phyloP scores from a whole-genome alignment of 2,113 vertebrate species.

The Poeciliopsis prolifica region DNA sequence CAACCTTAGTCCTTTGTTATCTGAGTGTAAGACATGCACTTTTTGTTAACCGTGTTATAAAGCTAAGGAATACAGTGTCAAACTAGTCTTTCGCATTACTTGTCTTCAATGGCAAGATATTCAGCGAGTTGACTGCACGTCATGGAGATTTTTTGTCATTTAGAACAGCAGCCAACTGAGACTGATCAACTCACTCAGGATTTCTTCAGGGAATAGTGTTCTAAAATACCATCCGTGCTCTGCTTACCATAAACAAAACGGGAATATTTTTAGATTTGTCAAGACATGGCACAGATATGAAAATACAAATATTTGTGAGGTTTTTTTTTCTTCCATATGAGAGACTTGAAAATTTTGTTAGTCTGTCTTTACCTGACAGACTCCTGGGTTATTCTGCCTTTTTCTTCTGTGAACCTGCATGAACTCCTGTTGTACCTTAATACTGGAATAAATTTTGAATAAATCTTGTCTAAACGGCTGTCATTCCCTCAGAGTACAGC shows the following conservation, averaged over 20 bases:
- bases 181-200: slow-evolving; percentile 41
- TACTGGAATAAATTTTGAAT: slow-evolving; percentile 41
- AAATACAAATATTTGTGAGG: background rate
- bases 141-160: slow-evolving; percentile 34
- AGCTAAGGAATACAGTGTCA: slow-evolving; percentile 6
- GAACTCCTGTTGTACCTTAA: slow-evolving; percentile 44
- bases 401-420: slow-evolving; percentile 15
- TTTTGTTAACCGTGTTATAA: background rate
- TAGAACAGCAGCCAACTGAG: slow-evolving; percentile 34
- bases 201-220: slow-evolving; percentile 48
- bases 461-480: slow-evolving; percentile 60
- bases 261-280: slow-evolving; percentile 48
- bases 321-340: slow-evolving; percentile 3
- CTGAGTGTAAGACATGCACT: slow-evolving; percentile 5
- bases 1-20: slow-evolving; percentile 8
- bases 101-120: slow-evolving; percentile 18
- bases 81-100: slow-evolving; percentile 7
- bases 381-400: slow-evolving; percentile 14
- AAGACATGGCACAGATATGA: background rate
- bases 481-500: slow-evolving; percentile 56
- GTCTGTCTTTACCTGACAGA: slow-evolving; percentile 4
- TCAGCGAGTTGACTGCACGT: slow-evolving; percentile 26
- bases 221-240: slow-evolving; percentile 26
- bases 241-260: slow-evolving; percentile 32
- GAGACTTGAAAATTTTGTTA: slow-evolving; percentile 21